Percentiles rank a stretch among this genome's conserved stretches.
Conservation (phyloP, 2,888 invertebrate genomes). For the Drosophila anomalata region DNA sequence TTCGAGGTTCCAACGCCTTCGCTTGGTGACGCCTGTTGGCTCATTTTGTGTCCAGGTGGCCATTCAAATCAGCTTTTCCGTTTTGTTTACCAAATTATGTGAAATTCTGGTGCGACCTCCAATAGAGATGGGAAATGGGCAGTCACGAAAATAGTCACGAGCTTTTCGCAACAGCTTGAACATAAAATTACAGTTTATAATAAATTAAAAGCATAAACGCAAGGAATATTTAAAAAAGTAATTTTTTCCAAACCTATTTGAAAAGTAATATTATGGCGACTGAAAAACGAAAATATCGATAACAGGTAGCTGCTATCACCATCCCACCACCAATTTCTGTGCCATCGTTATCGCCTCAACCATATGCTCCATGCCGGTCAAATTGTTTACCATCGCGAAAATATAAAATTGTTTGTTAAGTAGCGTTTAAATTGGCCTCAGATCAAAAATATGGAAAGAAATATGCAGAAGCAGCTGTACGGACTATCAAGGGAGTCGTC, state of each 20-base stretch:
- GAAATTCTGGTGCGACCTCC: slow-evolving; percentile 19
- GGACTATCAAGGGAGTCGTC: slow-evolving; percentile 69
- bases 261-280: not conserved
- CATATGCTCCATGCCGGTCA: slow-evolving; percentile 36
- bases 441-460: slow-evolving; percentile 41
- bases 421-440: not conserved
- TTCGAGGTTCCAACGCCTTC: slow-evolving; percentile 84
- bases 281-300: not conserved
- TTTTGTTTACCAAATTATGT: slow-evolving; percentile 53
- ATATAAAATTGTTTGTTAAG: slow-evolving; percentile 34
- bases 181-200: not conserved
- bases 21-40: slow-evolving; percentile 76
- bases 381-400: slow-evolving; percentile 9
- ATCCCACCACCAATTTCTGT: not conserved
- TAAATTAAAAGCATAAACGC: not conserved
- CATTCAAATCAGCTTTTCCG: slow-evolving; percentile 60
- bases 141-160: not conserved
- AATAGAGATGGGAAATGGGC: not conserved
- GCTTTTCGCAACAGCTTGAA: not conserved
- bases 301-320: not conserved
- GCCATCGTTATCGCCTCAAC: slow-evolving; percentile 13
- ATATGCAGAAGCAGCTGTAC: slow-evolving; percentile 75
- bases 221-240: not conserved
- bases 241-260: not conserved
- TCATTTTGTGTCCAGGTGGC: slow-evolving; percentile 83